Evolutionary conservation across 2,797 vertebrate genomes (phyloP).

Genomic region (Sandelia bainsii): DNA sequence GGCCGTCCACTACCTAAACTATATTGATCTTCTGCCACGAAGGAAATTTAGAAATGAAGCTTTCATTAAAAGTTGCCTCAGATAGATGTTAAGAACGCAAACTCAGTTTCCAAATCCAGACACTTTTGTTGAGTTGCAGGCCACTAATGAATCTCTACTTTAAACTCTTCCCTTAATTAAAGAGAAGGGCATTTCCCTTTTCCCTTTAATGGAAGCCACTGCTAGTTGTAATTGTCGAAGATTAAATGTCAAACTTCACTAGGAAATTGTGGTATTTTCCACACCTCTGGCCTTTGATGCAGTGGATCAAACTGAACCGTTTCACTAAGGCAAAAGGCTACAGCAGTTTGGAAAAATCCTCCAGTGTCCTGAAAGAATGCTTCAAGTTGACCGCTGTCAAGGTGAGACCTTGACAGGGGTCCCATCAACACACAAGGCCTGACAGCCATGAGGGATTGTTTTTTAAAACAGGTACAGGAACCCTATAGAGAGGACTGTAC

Average conservation of each 20-base stretch:
- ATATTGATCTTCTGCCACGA: neutral
- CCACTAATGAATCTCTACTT: neutral
- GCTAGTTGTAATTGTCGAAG: neutral
- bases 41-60: neutral
- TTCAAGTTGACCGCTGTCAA: constrained; percentile 20
- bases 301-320: neutral
- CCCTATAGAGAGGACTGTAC: constrained; percentile 11
- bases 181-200: neutral
- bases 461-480: neutral
- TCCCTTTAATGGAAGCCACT: neutral
- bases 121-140: neutral
- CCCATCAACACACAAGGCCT: constrained; percentile 25
- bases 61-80: neutral
- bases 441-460: constrained; percentile 14
- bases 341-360: constrained; percentile 2
- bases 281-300: neutral
- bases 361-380: neutral
- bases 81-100: neutral
- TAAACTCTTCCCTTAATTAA: neutral
- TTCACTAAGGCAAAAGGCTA: constrained; percentile 1
- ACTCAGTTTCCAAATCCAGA: constrained; percentile 4
- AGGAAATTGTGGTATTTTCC: neutral
- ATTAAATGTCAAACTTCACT: constrained; percentile 10
- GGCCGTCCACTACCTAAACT: neutral
- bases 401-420: constrained; percentile 25